These are phyloP conservation scores for Trachythela sp. DNA, from an alignment of 64 coral and sea anemone genomes.

Conservation along the genomic window DNA sequence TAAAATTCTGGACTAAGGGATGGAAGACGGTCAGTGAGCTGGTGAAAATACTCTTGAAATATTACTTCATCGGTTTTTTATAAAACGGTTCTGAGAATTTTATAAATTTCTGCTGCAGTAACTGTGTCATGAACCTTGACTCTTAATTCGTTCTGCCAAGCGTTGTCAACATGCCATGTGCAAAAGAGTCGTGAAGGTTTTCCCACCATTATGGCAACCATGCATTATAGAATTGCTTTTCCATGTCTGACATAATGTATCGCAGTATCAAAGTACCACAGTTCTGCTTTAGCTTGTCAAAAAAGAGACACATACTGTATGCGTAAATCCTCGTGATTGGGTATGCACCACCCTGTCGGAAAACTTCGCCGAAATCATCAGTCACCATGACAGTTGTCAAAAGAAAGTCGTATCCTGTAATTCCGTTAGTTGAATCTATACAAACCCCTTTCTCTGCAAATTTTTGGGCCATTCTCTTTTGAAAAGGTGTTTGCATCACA, in stretches of 20 bases:
- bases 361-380: conserved; percentile 54
- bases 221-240: conserved; percentile 52
- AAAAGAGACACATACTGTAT: conserved; percentile 59
- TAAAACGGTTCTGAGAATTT: not conserved
- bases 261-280: not conserved
- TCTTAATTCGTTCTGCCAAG: conserved; percentile 31
- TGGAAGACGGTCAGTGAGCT: conserved; percentile 17
- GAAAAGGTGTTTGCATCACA: conserved; percentile 44
- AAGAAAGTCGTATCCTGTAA: conserved; percentile 56
- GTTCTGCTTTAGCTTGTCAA: conserved; percentile 41
- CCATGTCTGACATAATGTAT: conserved; percentile 13
- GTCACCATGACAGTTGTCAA: conserved; percentile 44
- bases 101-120: conserved; percentile 30
- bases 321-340: conserved; percentile 61
- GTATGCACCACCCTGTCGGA: conserved; percentile 55
- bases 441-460: conserved; percentile 44
- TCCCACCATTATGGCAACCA: conserved; percentile 45
- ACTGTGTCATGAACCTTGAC: not conserved
- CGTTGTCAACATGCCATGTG: conserved; percentile 60
- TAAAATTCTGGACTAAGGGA: not conserved
- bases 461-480: conserved; percentile 50
- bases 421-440: conserved; percentile 53
- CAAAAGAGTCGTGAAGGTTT: conserved; percentile 21
- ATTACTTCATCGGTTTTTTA: not conserved
- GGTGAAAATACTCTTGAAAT: conserved; percentile 27